These are phyloP conservation scores for Celastrina argiolus DNA, from an alignment of 2,888 invertebrate genomes.

Conservation along the genomic window DNA sequence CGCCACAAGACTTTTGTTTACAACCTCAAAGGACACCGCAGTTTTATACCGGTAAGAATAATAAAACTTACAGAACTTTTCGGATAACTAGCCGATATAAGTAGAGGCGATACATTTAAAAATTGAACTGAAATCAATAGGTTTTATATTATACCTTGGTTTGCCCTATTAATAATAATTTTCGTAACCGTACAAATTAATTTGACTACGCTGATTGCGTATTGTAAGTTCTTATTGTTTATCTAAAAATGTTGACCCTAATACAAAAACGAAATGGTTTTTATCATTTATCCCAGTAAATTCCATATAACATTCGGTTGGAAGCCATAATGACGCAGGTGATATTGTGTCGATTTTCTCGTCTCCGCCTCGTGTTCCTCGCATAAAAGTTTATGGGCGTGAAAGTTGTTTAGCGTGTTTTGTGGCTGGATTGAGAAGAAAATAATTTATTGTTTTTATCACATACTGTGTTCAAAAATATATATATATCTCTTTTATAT, in stretches of 20 bases:
- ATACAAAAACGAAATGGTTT: not conserved
- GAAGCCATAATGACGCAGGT: not conserved
- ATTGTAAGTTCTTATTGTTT: too few species aligned
- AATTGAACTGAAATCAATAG: too few species aligned
- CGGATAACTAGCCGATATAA: too few species aligned
- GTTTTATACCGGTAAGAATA: not conserved
- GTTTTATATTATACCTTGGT: too few species aligned
- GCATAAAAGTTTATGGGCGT: slow-evolving; percentile 1
- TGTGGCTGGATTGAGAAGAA: not conserved
- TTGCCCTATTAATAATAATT: too few species aligned
- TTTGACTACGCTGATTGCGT: too few species aligned
- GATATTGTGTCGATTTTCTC: not conserved
- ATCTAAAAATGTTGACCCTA: not conserved
- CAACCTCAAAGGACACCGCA: not conserved
- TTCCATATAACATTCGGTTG: not conserved
- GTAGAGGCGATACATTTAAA: too few species aligned
- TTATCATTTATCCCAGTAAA: not conserved
- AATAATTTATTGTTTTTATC: not conserved
- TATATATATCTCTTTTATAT: too few species aligned
- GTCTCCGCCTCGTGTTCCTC: not conserved
- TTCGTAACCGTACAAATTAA: too few species aligned
- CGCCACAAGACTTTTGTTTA: slow-evolving; percentile 1
- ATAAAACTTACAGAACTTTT: not conserved
- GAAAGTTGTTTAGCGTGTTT: not conserved
- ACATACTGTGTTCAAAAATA: too few species aligned